These are phyloP conservation scores for Sparidentex hasta DNA, from an alignment of 2,797 vertebrate species.

Conservation along the genomic window DNA sequence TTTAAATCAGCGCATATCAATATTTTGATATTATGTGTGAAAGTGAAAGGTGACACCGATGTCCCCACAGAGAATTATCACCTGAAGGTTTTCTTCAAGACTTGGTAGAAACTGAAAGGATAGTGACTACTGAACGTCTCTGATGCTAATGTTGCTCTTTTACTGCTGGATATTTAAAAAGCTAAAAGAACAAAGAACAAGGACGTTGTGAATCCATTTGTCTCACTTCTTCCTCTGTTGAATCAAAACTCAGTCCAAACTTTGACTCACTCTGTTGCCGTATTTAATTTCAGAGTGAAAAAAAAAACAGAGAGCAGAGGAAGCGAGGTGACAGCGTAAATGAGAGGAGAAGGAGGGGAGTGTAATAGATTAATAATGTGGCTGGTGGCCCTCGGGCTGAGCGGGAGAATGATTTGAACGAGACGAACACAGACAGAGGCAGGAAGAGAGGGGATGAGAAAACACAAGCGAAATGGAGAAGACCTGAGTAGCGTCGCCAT, in stretches of 20 bases:
- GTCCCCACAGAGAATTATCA: too few species aligned
- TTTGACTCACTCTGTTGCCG: conserved; percentile 21
- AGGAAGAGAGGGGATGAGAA: conserved; percentile 13
- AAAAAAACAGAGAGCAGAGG: conserved; percentile 25
- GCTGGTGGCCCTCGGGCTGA: conserved; percentile 54
- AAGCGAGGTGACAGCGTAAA: conserved; percentile 59
- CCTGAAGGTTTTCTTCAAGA: too few species aligned
- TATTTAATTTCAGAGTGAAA: conserved; percentile 2
- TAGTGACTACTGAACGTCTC: too few species aligned
- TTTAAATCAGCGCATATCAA: too few species aligned
- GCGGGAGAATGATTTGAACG: conserved; percentile 15
- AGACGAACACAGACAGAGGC: conserved; percentile 27
- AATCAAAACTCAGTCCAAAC: conserved; percentile 47
- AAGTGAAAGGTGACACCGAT: too few species aligned
- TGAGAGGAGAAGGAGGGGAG: conserved; percentile 43
- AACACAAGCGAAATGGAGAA: conserved; percentile 17
- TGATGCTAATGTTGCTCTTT: too few species aligned
- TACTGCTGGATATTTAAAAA: too few species aligned
- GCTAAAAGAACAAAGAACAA: too few species aligned
- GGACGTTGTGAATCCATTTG: background rate
- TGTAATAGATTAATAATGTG: conserved; percentile 71
- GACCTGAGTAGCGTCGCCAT: conserved; percentile 53
- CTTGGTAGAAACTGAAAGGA: too few species aligned
- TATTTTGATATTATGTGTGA: too few species aligned
- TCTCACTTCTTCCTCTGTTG: background rate